Percentiles rank a stretch among this genome's conserved stretches.
Evolutionary conservation across 2,113 vertebrate genomes (phyloP).

Genomic region (Aptenodytes patagonicus): DNA sequence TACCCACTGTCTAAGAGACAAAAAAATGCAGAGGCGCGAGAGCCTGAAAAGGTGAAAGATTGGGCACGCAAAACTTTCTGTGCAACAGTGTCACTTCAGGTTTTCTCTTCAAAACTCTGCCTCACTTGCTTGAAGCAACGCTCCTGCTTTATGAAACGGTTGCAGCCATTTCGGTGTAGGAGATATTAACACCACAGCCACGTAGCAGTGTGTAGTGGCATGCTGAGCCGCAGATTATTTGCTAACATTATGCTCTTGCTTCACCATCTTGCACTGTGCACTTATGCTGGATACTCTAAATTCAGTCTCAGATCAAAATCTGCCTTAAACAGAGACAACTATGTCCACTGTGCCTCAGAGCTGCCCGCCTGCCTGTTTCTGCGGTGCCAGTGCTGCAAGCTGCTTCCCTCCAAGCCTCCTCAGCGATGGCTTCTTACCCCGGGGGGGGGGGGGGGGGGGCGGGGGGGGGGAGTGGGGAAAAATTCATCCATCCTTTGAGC

Average conservation of each 20-base stretch:
- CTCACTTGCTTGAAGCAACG: not conserved
- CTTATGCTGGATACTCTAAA: not conserved
- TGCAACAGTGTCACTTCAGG: not conserved
- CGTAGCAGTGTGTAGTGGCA: fast-evolving
- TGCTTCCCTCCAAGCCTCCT: not conserved
- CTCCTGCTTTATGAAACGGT: not conserved
- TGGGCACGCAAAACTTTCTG: not conserved
- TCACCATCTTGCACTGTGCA: not conserved
- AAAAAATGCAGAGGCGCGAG: not conserved
- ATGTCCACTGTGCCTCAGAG: not conserved
- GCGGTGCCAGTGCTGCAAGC: not conserved
- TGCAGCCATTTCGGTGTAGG: not conserved
- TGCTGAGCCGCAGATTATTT: not conserved
- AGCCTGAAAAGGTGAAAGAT: not conserved
- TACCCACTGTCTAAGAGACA: not conserved
- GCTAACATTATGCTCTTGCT: not conserved
- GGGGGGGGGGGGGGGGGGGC: no score
- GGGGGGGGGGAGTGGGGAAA: not conserved
- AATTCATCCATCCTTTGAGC: not conserved
- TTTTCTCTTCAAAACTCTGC: not conserved
- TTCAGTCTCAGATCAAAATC: not conserved
- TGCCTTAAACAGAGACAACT: not conserved
- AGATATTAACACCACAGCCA: not conserved
- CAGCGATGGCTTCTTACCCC: not conserved
- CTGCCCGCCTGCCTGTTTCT: not conserved